Conservation (phyloP, 1,140 invertebrate species). For the Cotesia typhae region DNA sequence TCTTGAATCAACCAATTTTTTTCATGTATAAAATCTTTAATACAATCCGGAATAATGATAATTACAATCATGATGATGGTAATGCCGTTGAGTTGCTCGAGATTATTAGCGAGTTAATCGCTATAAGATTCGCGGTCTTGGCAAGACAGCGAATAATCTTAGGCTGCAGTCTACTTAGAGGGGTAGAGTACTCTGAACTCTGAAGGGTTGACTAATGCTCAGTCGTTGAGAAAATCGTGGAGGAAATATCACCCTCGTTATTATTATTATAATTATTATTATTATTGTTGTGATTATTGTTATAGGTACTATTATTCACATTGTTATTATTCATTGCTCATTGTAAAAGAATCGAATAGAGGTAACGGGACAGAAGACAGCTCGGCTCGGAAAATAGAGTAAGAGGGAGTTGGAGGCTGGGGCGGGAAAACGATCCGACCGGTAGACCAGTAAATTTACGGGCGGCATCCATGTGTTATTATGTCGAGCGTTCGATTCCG, state of each 20-base stretch:
- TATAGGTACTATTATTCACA: neutral
- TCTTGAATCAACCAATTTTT: too few species aligned
- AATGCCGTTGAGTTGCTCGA: too few species aligned
- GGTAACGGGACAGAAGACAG: neutral
- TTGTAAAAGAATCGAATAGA: neutral
- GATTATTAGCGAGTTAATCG: too few species aligned
- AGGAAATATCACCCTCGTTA: neutral
- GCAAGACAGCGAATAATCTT: too few species aligned
- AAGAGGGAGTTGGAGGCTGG: conserved; percentile 46
- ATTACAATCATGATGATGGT: too few species aligned
- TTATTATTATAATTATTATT: too few species aligned
- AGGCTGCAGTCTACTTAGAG: too few species aligned
- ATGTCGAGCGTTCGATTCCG: conserved; percentile 52
- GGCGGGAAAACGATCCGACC: conserved; percentile 37
- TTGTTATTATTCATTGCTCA: neutral
- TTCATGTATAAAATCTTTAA: too few species aligned
- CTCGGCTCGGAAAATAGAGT: neutral
- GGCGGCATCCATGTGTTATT: conserved; percentile 53
- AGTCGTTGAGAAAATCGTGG: neutral
- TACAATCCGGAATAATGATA: too few species aligned
- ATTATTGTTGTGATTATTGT: neutral
- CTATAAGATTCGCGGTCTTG: too few species aligned
- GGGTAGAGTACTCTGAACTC: neutral
- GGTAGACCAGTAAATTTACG: conserved; percentile 50
- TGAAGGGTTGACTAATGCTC: conserved; percentile 17